Evolutionary conservation across 2,888 invertebrate genomes (phyloP).

Genomic region (Scaptomyza caliginosa): DNA sequence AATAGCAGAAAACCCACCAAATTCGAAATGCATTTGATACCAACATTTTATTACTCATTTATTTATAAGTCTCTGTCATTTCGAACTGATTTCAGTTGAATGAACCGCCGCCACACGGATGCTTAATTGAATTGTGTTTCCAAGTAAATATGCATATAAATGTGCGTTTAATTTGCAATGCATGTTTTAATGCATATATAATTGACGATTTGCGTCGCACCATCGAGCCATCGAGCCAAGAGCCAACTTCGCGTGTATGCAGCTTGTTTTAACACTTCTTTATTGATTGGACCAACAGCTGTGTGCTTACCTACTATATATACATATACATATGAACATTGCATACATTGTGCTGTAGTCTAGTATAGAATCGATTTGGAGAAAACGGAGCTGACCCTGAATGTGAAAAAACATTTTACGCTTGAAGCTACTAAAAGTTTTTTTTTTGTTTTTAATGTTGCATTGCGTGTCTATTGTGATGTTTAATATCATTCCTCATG

Average conservation of each 20-base stretch:
- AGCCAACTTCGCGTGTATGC: constrained; percentile 26
- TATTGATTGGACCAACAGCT: constrained; percentile 56
- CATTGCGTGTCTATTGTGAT: constrained; percentile 48
- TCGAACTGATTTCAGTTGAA: constrained; percentile 36
- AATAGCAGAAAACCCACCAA: too few species aligned
- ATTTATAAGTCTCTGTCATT: constrained; percentile 10
- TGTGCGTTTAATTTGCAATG: constrained; percentile 34
- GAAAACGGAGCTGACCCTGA: constrained; percentile 62
- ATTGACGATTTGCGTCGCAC: constrained; percentile 41
- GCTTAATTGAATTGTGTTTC: constrained; percentile 10
- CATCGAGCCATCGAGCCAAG: too few species aligned
- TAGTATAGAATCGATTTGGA: constrained; percentile 61
- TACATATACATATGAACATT: constrained; percentile 1
- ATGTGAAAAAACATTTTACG: constrained; percentile 15
- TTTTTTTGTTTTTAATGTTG: too few species aligned
- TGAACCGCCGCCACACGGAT: constrained; percentile 12
- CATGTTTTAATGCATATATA: constrained; percentile 30
- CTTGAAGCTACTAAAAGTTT: constrained; percentile 20
- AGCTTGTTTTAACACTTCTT: constrained; percentile 43
- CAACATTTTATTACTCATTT: too few species aligned
- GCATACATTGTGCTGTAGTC: constrained; percentile 24
- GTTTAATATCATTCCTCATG: constrained; percentile 10
- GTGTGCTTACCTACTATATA: constrained; percentile 23
- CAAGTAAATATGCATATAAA: constrained; percentile 2
- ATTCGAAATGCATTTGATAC: not conserved